Percentiles rank a stretch among this genome's conserved stretches.
phyloP scores from a whole-genome alignment of 2,888 invertebrate species.

The Atrina japonica region DNA sequence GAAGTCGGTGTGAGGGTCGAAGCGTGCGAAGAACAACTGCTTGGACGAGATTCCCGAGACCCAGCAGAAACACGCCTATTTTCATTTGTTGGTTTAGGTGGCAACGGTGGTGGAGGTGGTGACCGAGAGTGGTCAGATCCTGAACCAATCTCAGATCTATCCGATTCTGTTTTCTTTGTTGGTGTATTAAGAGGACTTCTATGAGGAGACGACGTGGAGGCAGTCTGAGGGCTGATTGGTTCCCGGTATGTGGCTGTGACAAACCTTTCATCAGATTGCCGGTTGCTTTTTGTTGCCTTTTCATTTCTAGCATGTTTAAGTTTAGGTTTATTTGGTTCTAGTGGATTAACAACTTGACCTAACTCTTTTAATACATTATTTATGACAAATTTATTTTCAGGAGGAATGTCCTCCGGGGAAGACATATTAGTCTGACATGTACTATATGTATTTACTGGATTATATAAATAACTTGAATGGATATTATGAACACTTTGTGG shows the following conservation, averaged over 20 bases:
- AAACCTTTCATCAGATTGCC: slow-evolving; percentile 60
- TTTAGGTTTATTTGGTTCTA: slow-evolving; percentile 52
- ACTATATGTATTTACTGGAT: not conserved
- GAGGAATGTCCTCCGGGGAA: slow-evolving; percentile 60
- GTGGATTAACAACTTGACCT: slow-evolving; percentile 57
- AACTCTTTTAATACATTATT: slow-evolving; percentile 67
- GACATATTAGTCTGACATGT: slow-evolving; percentile 49
- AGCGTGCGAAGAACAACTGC: slow-evolving; percentile 66
- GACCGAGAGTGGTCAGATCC: slow-evolving; percentile 15
- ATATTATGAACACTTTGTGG: slow-evolving; percentile 31
- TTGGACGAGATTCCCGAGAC: slow-evolving; percentile 55
- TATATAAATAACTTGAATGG: not conserved
- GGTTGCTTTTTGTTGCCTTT: slow-evolving; percentile 1
- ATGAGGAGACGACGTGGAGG: slow-evolving; percentile 50
- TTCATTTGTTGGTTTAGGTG: slow-evolving; percentile 49
- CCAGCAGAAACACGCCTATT: slow-evolving; percentile 62
- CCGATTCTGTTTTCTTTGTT: slow-evolving; percentile 9
- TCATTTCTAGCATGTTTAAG: slow-evolving; percentile 16
- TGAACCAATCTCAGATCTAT: slow-evolving; percentile 12
- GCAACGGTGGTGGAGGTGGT: slow-evolving; percentile 42
- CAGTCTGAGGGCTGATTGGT: slow-evolving; percentile 58
- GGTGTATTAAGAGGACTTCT: slow-evolving; percentile 36
- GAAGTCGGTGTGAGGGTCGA: slow-evolving; percentile 72
- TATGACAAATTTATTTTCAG: slow-evolving; percentile 58
- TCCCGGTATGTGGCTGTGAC: slow-evolving; percentile 73